Evolutionary conservation across 2,113 vertebrate species (phyloP).

Genomic region (Bubalus kerabau): DNA sequence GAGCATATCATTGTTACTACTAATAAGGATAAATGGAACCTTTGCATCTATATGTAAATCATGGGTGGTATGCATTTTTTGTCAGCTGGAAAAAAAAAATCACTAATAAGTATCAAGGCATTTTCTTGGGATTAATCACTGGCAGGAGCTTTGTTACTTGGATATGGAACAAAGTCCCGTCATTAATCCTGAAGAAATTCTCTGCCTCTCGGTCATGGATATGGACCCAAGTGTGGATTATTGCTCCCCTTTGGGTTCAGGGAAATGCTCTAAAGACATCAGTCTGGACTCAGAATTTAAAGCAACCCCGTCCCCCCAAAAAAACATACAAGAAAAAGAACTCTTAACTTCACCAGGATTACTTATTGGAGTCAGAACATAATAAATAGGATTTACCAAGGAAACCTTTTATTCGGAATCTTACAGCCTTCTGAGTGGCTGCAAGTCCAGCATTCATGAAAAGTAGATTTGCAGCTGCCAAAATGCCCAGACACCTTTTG

Average conservation of each 20-base stretch:
- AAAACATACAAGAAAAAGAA: neutral
- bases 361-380: neutral
- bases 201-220: neutral
- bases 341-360: neutral
- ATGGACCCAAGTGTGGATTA: neutral
- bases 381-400: neutral
- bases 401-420: neutral
- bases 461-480: neutral
- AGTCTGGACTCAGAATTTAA: neutral
- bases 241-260: neutral
- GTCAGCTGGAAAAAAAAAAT: slow-evolving; percentile 39
- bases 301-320: rapidly evolving
- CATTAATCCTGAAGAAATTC: neutral
- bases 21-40: slow-evolving; percentile 31
- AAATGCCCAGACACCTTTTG: neutral
- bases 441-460: neutral
- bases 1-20: neutral
- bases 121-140: slow-evolving; percentile 39
- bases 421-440: neutral
- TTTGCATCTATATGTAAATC: slow-evolving; percentile 19
- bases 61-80: neutral
- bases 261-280: neutral
- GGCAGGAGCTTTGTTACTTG: neutral
- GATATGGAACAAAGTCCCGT: neutral
- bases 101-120: neutral